Conservation (phyloP, 1,140 invertebrate genomes). For the Ostrea denselamellosa region DNA sequence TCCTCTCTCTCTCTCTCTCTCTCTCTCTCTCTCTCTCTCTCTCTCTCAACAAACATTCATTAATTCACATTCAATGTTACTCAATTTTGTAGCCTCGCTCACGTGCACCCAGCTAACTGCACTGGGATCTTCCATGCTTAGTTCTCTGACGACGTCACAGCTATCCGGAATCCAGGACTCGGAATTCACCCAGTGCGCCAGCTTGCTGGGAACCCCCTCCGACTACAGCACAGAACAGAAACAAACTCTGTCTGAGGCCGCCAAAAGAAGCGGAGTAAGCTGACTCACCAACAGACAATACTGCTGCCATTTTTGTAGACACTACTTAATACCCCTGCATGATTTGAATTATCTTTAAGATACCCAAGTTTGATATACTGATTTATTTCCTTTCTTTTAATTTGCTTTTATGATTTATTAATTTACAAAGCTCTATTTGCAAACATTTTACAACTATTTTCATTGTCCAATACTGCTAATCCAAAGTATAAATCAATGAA, state of each 20-base stretch:
- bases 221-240: slow-evolving; percentile 38
- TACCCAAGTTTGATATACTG: too few relatives aligned
- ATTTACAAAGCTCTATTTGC: too few relatives aligned
- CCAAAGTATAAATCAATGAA: too few relatives aligned
- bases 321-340: too few relatives aligned
- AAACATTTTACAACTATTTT: too few relatives aligned
- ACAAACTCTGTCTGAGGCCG: slow-evolving; percentile 19
- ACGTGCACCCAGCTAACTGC: slow-evolving; percentile 43
- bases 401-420: too few relatives aligned
- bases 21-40: too few relatives aligned
- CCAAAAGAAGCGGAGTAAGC: slow-evolving; percentile 40
- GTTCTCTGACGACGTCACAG: slow-evolving; percentile 42
- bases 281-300: too few relatives aligned
- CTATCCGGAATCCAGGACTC: slow-evolving; percentile 33
- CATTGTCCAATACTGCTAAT: too few relatives aligned
- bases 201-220: slow-evolving; percentile 20
- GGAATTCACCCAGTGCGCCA: slow-evolving; percentile 43
- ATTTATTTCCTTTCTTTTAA: too few relatives aligned
- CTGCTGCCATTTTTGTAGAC: neutral
- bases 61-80: neutral
- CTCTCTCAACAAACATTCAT: neutral
- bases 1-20: neutral
- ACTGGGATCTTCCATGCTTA: slow-evolving; percentile 42
- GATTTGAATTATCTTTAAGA: too few relatives aligned
- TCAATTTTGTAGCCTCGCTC: neutral